Percentiles rank a stretch among this genome's conserved stretches.
Evolutionary conservation across 2,888 invertebrate genomes (phyloP).

Genomic region (Mimachlamys varia): DNA sequence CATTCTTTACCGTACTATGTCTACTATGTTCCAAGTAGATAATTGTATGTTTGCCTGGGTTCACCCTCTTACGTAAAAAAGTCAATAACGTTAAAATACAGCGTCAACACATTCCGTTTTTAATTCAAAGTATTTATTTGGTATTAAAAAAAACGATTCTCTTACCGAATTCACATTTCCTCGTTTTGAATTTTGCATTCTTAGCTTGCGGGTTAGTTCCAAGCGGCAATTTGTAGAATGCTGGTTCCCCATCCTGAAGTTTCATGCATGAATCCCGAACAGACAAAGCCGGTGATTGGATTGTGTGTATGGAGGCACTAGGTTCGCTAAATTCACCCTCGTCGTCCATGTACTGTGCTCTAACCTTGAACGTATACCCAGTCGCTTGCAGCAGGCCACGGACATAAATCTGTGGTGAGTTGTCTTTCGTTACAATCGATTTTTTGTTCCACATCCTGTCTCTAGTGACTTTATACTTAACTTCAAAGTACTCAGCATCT

Average conservation of each 20-base stretch:
- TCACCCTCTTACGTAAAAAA: too few relatives aligned
- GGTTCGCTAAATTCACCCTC: not conserved
- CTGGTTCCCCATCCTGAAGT: constrained; percentile 14
- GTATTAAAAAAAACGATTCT: too few relatives aligned
- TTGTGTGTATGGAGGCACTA: not conserved
- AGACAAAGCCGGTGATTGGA: not conserved
- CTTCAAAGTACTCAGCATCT: not conserved
- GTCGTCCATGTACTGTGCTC: not conserved
- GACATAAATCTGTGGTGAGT: not conserved
- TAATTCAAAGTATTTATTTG: too few relatives aligned
- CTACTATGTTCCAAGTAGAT: too few relatives aligned
- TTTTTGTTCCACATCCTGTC: not conserved
- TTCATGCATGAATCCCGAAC: not conserved
- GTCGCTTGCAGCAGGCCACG: not conserved
- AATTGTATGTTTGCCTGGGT: too few relatives aligned
- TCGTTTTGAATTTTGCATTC: not conserved
- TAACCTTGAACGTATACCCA: not conserved
- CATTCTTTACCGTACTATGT: too few relatives aligned
- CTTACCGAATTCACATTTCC: constrained; percentile 24
- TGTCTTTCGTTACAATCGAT: not conserved
- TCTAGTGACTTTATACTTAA: not conserved
- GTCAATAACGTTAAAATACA: too few relatives aligned
- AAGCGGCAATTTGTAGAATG: not conserved
- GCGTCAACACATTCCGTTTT: too few relatives aligned
- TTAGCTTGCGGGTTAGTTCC: not conserved